Conservation (phyloP, 2,797 vertebrate species). For the Lagothrix lagotricha region DNA sequence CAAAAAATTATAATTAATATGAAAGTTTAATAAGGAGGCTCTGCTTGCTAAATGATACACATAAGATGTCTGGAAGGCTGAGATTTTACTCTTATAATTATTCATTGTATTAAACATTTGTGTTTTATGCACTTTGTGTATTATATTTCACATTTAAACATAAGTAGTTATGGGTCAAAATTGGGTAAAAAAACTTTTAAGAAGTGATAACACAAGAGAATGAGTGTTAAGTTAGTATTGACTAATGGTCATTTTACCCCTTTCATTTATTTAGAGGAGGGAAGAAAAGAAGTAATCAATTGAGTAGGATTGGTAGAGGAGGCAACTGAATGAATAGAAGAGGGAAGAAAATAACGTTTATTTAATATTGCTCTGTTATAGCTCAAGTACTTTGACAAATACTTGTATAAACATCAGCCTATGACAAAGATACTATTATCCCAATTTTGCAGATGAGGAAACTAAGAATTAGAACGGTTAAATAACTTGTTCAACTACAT, state of each 20-base stretch:
- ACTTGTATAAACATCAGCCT: not conserved
- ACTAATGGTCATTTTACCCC: not conserved
- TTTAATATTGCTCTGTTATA: not conserved
- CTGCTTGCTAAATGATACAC: not conserved
- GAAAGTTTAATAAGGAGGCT: not conserved
- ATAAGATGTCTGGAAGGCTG: not conserved
- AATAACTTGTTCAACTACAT: not conserved
- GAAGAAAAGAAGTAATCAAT: not conserved
- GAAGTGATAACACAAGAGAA: not conserved
- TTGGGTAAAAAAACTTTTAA: not conserved
- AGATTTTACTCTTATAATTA: not conserved
- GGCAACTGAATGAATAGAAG: not conserved
- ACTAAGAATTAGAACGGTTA: not conserved
- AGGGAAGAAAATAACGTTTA: not conserved
- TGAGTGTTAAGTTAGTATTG: not conserved
- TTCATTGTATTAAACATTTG: not conserved
- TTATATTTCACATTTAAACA: not conserved
- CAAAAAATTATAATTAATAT: not conserved
- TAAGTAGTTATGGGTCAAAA: not conserved
- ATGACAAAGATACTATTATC: not conserved
- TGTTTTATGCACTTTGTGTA: not conserved
- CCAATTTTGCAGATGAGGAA: not conserved
- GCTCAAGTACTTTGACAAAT: not conserved
- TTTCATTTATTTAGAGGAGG: not conserved
- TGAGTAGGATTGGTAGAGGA: not conserved